Evolutionary conservation across 2,888 invertebrate species (phyloP).

Genomic region (Aspidapion aeneum): DNA sequence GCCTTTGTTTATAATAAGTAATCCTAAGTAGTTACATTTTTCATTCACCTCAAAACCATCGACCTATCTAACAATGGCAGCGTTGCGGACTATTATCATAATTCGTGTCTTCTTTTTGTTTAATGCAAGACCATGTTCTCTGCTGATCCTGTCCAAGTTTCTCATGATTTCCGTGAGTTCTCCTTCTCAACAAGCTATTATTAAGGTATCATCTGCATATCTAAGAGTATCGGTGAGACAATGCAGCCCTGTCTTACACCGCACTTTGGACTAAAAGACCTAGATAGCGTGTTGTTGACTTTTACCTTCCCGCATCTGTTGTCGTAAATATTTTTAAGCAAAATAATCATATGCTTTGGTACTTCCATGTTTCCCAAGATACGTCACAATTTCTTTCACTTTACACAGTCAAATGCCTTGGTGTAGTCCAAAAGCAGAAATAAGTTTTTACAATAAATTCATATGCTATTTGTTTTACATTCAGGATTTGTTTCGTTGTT

Average conservation of each 20-base stretch:
- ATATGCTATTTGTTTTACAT: not conserved
- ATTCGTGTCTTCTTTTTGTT: too few relatives aligned
- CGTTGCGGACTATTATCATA: conserved; percentile 3
- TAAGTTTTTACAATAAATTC: not conserved
- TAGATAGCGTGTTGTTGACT: too few relatives aligned
- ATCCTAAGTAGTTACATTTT: too few relatives aligned
- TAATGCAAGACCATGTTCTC: too few relatives aligned
- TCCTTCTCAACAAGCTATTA: not conserved
- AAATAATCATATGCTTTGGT: conserved; percentile 4
- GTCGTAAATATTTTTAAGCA: conserved; percentile 6
- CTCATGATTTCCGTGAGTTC: not conserved
- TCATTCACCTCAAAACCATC: too few relatives aligned
- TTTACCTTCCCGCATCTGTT: not conserved
- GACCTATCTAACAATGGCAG: not conserved
- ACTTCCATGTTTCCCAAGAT: conserved; percentile 4
- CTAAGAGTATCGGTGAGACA: not conserved
- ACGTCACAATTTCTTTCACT: not conserved
- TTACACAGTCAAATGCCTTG: not conserved
- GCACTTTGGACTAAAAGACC: too few relatives aligned
- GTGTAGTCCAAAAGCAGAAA: conserved; percentile 1
- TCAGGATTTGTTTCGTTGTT: not conserved
- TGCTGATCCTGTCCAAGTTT: too few relatives aligned
- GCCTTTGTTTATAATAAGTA: too few relatives aligned
- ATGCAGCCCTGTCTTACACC: not conserved
- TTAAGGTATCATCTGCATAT: not conserved